These are phyloP conservation scores for Polydrusus tereticollis DNA, from an alignment of 2,888 invertebrate genomes.

Conservation along the genomic window DNA sequence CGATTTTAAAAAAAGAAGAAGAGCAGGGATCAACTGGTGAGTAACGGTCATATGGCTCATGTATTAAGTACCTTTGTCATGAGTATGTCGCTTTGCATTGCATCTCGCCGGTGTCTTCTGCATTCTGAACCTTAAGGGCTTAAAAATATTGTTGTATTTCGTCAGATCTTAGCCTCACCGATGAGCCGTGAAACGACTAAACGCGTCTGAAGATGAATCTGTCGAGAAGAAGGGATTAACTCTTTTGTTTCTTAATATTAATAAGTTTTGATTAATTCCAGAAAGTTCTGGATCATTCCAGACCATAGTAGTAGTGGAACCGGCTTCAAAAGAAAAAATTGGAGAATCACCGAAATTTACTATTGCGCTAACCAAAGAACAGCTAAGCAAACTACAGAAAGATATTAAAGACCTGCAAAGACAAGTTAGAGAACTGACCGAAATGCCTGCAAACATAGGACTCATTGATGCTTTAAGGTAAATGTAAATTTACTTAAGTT, in stretches of 20 bases:
- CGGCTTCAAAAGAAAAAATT: conserved; percentile 48
- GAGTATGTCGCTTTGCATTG: no score
- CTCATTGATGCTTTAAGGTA: conserved; percentile 65
- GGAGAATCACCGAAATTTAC: conserved; percentile 56
- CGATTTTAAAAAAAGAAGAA: conserved; percentile 42
- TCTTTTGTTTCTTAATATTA: no score
- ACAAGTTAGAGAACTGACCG: conserved; percentile 61
- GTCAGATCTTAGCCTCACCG: no score
- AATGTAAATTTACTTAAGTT: no score
- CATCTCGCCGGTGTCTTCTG: no score
- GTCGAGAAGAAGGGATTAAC: no score
- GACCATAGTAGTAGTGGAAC: conserved; percentile 54
- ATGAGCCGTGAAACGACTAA: no score
- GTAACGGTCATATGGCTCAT: not conserved
- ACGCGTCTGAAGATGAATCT: no score
- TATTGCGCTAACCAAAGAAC: conserved; percentile 59
- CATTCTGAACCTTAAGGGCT: no score
- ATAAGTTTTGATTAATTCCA: not conserved
- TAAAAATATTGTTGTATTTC: no score
- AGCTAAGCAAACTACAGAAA: conserved; percentile 62
- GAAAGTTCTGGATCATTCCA: conserved; percentile 42
- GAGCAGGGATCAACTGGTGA: conserved; percentile 15
- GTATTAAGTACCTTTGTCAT: not conserved
- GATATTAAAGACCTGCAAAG: conserved; percentile 65
- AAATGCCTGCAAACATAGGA: conserved; percentile 66